Evolutionary conservation across 92 coral and sea anemone genomes (phyloP), one percentile per base, ranked within the genome.

Genomic region (Epizoanthus ramosus): DNA sequence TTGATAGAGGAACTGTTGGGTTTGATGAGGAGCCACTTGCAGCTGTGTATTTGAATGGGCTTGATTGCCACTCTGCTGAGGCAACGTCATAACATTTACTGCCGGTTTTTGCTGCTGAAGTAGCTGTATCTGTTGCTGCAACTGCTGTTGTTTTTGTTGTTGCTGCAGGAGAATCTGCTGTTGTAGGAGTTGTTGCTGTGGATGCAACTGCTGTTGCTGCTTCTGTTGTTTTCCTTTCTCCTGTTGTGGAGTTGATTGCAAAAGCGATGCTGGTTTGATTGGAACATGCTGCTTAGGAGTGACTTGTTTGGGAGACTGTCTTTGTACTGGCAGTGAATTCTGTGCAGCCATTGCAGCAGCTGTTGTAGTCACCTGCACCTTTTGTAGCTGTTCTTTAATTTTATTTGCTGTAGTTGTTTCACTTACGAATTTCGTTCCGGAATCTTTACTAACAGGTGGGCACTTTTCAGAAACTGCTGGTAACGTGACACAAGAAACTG

Each of bases 71-170:
- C 79, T 70, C 80, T 82, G 68, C 13, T 69, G 45, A 41, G 94
- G 79, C 75, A 92, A 88, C 35, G 94, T 95, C 22, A 92, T 92
- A 33, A 90, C 91, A 23, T 87, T 71, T 22, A 88, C 84, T 37
- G 86, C 87, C 64, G 84, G 91, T 57, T 88, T 85, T 37, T 73
- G 89, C 53, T 80, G 91, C 45, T 87, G 90, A 17, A 43, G 73
- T 25, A 57, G 75, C 16, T 76, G 89, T 41, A 87, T 94, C 18
- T 84, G 69, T 71, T 83, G 90, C 83, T 80, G 76, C 22, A 83
- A 83, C 61, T 80, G 86, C 61, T 90, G 88, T 16, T 85, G 92
- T 3, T 84, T 83, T 28, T 79, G 80, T 16, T 80, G 91, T 47
- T 81, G 89, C 41, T 85, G 80, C 24, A 58, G 69, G 17, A 81